Conservation (phyloP, 2,888 invertebrate species). For the Plagiodera versicolora region DNA sequence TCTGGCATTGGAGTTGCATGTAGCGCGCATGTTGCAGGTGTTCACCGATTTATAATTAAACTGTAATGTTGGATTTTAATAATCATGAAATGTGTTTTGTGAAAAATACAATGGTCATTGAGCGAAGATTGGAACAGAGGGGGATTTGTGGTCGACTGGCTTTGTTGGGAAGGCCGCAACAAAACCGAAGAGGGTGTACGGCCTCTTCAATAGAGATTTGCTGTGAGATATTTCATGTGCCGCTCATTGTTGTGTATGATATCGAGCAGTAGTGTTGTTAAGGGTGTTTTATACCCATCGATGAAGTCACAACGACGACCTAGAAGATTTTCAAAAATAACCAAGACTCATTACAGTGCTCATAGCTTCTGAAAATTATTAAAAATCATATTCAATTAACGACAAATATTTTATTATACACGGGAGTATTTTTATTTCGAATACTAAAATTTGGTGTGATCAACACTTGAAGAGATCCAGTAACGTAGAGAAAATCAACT, state of each 20-base stretch:
- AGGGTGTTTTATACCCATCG: background rate
- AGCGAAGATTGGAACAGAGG: slow-evolving; percentile 38
- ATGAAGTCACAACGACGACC: background rate
- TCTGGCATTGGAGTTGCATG: slow-evolving; percentile 11
- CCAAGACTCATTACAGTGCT: too few relatives aligned
- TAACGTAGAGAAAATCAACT: too few relatives aligned
- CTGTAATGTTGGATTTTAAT: slow-evolving; percentile 46
- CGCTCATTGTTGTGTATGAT: slow-evolving; percentile 43
- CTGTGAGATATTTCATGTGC: slow-evolving; percentile 45
- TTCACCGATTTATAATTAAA: slow-evolving; percentile 42
- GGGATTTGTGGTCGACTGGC: slow-evolving; percentile 34
- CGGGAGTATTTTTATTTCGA: too few relatives aligned
- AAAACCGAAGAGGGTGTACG: slow-evolving; percentile 38
- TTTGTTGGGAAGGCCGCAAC: slow-evolving; percentile 35
- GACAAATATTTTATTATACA: too few relatives aligned
- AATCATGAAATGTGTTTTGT: slow-evolving; percentile 51
- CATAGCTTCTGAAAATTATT: too few relatives aligned
- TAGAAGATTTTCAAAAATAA: too few relatives aligned
- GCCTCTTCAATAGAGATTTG: slow-evolving; percentile 45
- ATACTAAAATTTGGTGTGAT: too few relatives aligned
- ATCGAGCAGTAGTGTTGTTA: slow-evolving; percentile 29
- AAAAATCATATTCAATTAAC: too few relatives aligned
- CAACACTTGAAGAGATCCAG: too few relatives aligned
- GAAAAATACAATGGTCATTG: slow-evolving; percentile 51
- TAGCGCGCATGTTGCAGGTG: slow-evolving; percentile 39